Percentiles rank a stretch among this genome's conserved stretches.
Evolutionary conservation across 1,140 invertebrate genomes (phyloP).

Genomic region (Schlechtendalia chinensis): DNA sequence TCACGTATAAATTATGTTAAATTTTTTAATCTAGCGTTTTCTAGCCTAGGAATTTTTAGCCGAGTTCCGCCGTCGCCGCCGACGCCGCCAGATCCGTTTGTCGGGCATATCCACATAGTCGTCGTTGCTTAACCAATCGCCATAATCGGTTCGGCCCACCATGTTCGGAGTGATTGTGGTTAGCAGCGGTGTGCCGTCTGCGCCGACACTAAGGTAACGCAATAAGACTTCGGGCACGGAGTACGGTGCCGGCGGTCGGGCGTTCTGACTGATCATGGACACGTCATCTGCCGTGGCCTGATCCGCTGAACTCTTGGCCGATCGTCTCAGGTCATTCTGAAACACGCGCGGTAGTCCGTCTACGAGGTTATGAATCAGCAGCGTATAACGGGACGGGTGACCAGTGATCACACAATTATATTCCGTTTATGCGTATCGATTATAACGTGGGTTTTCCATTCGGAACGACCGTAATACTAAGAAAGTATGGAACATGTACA

Average conservation of each 20-base stretch:
- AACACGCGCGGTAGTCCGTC: no score
- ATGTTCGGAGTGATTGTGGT: conserved; percentile 58
- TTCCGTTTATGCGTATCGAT: no score
- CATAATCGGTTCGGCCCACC: neutral
- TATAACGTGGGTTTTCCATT: no score
- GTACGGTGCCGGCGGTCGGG: conserved; percentile 11
- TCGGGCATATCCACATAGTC: conserved; percentile 25
- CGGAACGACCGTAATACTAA: no score
- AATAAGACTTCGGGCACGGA: conserved; percentile 59
- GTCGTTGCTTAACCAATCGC: neutral
- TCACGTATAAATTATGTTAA: no score
- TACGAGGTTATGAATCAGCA: no score
- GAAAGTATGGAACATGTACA: no score
- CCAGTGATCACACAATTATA: no score
- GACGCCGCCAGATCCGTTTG: neutral
- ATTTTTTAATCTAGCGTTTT: no score
- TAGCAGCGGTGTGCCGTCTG: conserved; percentile 62
- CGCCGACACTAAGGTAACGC: conserved; percentile 63
- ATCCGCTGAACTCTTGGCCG: conserved; percentile 64
- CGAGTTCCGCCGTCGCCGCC: no score
- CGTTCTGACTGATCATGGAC: conserved; percentile 5
- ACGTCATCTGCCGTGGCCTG: conserved; percentile 59
- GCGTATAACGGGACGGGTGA: no score
- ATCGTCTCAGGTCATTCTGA: conserved; percentile 55
- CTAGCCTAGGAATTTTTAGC: no score